Percentiles rank a stretch among this genome's conserved stretches.
Conservation (phyloP, 2,797 vertebrate species). For the Steatocranus sp. region DNA sequence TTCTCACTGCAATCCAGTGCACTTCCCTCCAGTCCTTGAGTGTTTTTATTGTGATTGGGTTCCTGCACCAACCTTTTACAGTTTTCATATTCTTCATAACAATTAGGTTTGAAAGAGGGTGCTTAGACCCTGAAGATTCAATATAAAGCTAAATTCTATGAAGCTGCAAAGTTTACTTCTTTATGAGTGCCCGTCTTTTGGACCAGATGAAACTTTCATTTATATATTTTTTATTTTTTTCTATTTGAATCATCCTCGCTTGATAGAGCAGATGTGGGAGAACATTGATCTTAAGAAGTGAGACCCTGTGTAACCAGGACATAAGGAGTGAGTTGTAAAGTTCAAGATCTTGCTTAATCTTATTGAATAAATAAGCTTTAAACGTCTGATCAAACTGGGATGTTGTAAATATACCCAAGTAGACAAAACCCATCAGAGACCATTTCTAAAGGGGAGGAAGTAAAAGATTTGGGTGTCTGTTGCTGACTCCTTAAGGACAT, state of each 20-base stretch:
- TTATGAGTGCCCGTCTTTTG: not conserved
- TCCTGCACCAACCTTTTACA: not conserved
- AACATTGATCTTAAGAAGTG: not conserved
- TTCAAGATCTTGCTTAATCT: not conserved
- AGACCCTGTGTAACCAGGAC: not conserved
- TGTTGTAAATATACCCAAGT: not conserved
- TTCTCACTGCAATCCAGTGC: not conserved
- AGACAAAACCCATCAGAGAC: rapidly evolving
- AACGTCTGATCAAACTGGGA: not conserved
- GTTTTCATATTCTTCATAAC: not conserved
- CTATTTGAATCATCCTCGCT: not conserved
- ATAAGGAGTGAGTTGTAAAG: not conserved
- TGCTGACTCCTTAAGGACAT: not conserved
- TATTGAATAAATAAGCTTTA: not conserved
- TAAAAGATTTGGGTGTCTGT: not conserved
- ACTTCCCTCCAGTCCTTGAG: not conserved
- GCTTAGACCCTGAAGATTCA: not conserved
- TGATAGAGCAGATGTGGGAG: not conserved
- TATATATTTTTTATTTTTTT: rapidly evolving
- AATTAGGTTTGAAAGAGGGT: not conserved
- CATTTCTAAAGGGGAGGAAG: not conserved
- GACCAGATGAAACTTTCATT: not conserved
- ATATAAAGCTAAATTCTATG: not conserved
- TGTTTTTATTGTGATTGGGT: not conserved
- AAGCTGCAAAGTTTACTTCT: not conserved